Evolutionary conservation across 1,140 invertebrate species (phyloP), one percentile per base, ranked within the genome.

Genomic region (Globodera ellingtonae): DNA sequence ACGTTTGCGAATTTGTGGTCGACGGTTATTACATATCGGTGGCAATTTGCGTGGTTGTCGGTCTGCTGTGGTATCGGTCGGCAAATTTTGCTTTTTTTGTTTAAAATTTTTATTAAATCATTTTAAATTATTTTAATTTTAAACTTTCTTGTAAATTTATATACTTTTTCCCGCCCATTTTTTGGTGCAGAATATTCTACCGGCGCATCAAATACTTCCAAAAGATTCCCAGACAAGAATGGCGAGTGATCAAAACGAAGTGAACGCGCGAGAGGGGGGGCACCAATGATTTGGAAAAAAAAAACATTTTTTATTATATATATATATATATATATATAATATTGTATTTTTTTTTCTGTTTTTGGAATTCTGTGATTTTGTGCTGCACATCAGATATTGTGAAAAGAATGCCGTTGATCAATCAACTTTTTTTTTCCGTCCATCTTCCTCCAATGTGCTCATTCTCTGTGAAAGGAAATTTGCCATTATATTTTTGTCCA

Each of bases 1-100:
- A 85, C 67, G 83, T 83, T 21, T 85, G 84, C 70, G 85, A 85
- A 78, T 87, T 78, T 67, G 78, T 70, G 47, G 73, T 85, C 46
- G 84, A 85, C 65, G 84, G 84, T 0, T 85, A 85, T 71, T 85
- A 87, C 65, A 86, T 85, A 71, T 81, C 82, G 21, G 85, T 83
- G 13, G 84, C 73, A n/a, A 85, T 85, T 52, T 86, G 84, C 65
- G 84, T 82, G 18, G 56, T 86, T 10, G 67, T 87, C 70, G 84
- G 84, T 10, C 65, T 85, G 59, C 70, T 86, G 10, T 85, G 84
- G 84, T 86, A 71, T 48, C 70, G 70, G 48, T 62, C 56, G 18
- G 56, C 18, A 10, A 18, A 18, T 62, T 62, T 18, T 62, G 3
- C 18, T 62, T 62, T 13, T 59, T 59, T 15, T 59, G 0, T 59